These are phyloP conservation scores for Bombyx mandarina DNA, from an alignment of 1,140 invertebrate species.

Conservation along the genomic window DNA sequence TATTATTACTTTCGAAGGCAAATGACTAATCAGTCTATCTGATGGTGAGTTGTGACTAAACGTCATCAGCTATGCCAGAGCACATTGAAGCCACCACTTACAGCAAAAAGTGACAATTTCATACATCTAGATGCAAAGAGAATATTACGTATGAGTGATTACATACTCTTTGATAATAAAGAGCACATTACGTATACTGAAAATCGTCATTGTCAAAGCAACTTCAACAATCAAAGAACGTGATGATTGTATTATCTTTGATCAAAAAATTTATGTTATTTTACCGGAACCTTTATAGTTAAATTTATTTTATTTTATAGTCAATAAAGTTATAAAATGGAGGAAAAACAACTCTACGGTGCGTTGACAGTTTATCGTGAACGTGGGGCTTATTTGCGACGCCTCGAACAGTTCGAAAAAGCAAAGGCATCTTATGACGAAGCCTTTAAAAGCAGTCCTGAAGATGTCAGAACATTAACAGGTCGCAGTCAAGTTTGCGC, in stretches of 20 bases:
- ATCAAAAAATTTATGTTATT: too few species aligned
- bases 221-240: too few species aligned
- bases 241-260: too few species aligned
- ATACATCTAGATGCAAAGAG: too few species aligned
- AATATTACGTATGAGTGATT: too few species aligned
- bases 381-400: constrained; percentile 62
- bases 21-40: too few species aligned
- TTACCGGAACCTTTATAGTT: neutral
- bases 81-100: neutral
- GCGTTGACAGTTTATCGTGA: constrained; percentile 67
- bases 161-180: too few species aligned
- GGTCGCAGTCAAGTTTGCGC: constrained; percentile 64
- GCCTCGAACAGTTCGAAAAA: constrained; percentile 66
- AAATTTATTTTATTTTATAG: constrained; percentile 6
- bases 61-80: too few species aligned
- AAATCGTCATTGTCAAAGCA: too few species aligned
- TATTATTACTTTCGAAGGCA: too few species aligned
- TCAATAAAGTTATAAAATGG: constrained; percentile 23
- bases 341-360: constrained; percentile 66
- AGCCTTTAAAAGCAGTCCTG: constrained; percentile 56
- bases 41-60: too few species aligned
- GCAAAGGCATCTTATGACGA: constrained; percentile 65
- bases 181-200: too few species aligned
- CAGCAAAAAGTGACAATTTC: neutral
- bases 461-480: constrained; percentile 63